Conservation (phyloP, 1,140 invertebrate species). For the Asobara japonica region DNA sequence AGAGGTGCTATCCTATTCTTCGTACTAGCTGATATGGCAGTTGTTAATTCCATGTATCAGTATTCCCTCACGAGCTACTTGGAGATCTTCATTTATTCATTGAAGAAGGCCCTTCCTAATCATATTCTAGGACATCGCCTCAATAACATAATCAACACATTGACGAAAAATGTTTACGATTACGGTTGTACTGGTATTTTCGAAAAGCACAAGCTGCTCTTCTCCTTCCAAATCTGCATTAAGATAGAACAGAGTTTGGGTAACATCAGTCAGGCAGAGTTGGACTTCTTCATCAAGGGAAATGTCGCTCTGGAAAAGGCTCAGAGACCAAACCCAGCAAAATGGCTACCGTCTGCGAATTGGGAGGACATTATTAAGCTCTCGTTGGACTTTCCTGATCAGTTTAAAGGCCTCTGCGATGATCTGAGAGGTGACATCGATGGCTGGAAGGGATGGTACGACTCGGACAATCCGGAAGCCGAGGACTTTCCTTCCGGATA, state of each 20-base stretch:
- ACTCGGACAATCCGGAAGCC: conserved; percentile 81
- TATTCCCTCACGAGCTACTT: conserved; percentile 85
- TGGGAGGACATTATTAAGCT: conserved; percentile 87
- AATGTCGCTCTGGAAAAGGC: conserved; percentile 80
- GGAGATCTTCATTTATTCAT: conserved; percentile 81
- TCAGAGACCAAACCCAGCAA: conserved; percentile 71
- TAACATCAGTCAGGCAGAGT: conserved; percentile 73
- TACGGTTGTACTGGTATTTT: conserved; percentile 93
- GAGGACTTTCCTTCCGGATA: conserved; percentile 76
- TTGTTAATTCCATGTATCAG: conserved; percentile 90
- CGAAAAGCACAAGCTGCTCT: conserved; percentile 88
- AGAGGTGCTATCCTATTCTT: conserved; percentile 90
- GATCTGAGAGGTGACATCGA: conserved; percentile 71
- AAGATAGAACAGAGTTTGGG: conserved; percentile 79
- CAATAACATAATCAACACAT: conserved; percentile 81
- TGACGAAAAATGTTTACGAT: conserved; percentile 88
- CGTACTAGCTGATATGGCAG: conserved; percentile 85
- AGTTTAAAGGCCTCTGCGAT: conserved; percentile 74
- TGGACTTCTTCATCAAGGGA: conserved; percentile 94
- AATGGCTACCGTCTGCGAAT: conserved; percentile 75
- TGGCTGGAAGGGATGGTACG: conserved; percentile 83
- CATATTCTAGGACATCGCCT: conserved; percentile 76
- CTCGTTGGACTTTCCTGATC: conserved; percentile 73
- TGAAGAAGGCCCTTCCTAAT: conserved; percentile 83
- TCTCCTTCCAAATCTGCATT: conserved; percentile 89